A percentile compares a stretch with the other conserved stretches of the same genome.
Conservation (phyloP, 64 coral and sea anemone genomes). For the Acropora yongei region DNA sequence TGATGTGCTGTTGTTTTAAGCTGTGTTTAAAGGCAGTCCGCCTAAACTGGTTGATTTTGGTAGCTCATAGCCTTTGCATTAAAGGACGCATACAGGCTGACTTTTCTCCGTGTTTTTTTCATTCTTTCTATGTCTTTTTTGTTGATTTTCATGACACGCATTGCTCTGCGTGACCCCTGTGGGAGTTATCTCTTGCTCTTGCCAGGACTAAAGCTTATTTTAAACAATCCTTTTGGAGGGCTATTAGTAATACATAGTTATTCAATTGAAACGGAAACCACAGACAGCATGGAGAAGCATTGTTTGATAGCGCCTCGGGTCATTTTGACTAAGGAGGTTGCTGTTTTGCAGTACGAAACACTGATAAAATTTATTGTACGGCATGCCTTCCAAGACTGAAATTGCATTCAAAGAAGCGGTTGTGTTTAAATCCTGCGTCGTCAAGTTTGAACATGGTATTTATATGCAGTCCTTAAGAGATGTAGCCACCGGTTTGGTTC, state of each 20-base stretch:
- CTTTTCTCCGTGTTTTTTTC: background rate
- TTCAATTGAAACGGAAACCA: slow-evolving; percentile 30
- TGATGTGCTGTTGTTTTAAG: too few species aligned
- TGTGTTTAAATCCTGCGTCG: slow-evolving; percentile 17
- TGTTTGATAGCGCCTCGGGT: background rate
- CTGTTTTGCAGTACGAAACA: background rate
- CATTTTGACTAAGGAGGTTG: background rate
- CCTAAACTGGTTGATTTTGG: too few species aligned
- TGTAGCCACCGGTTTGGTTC: background rate
- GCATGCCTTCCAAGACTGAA: slow-evolving; percentile 7
- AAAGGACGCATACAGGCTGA: too few species aligned
- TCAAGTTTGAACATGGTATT: slow-evolving; percentile 35
- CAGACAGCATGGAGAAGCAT: background rate
- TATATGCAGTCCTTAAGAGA: background rate
- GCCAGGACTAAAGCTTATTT: background rate
- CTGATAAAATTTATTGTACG: background rate
- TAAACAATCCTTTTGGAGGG: background rate
- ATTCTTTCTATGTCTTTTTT: background rate
- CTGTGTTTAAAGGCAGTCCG: too few species aligned
- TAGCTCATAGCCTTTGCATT: too few species aligned
- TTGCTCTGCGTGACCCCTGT: background rate
- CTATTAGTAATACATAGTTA: background rate
- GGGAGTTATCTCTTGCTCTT: background rate
- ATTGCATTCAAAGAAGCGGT: slow-evolving; percentile 5
- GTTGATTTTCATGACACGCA: background rate